phyloP scores from a whole-genome alignment of 2,888 invertebrate species.

The Sarcophaga caerulescens region DNA sequence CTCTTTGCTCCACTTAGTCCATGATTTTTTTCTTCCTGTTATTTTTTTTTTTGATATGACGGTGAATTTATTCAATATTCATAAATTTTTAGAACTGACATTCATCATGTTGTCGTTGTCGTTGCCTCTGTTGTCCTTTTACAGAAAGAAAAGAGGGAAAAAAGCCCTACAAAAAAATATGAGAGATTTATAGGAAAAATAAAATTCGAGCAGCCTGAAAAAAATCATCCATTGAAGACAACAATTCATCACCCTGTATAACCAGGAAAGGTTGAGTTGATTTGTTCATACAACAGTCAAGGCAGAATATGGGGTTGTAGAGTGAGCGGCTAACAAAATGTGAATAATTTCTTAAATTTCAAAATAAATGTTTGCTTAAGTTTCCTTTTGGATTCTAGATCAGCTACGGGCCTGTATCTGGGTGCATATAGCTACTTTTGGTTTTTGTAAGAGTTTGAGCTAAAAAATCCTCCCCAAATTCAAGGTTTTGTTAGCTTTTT shows the following conservation, averaged over 20 bases:
- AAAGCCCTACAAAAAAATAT: not conserved
- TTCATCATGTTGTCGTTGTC: conserved; percentile 59
- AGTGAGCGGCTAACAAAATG: not conserved
- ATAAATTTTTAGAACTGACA: conserved; percentile 63
- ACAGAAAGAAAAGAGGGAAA: not conserved
- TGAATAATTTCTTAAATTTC: no score
- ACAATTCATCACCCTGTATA: conserved; percentile 39
- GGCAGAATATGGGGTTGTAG: no score
- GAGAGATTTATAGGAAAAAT: not conserved
- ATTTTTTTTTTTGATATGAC: not conserved
- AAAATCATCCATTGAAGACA: not conserved
- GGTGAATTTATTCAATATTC: conserved; percentile 62
- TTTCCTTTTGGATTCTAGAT: no score
- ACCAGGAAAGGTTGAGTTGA: conserved; percentile 40
- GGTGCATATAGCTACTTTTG: no score
- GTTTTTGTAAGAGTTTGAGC: no score
- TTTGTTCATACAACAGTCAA: conserved; percentile 26
- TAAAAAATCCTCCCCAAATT: no score
- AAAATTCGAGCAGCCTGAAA: not conserved
- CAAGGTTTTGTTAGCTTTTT: no score
- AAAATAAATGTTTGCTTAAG: no score
- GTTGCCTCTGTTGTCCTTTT: conserved; percentile 25
- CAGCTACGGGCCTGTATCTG: no score
- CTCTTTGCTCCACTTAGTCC: no score
- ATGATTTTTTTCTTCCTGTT: no score